A percentile compares a stretch with the other conserved stretches of the same genome.
These are phyloP conservation scores for Megaceryle maxima DNA, from an alignment of 2,113 vertebrate species.

Conservation along the genomic window DNA sequence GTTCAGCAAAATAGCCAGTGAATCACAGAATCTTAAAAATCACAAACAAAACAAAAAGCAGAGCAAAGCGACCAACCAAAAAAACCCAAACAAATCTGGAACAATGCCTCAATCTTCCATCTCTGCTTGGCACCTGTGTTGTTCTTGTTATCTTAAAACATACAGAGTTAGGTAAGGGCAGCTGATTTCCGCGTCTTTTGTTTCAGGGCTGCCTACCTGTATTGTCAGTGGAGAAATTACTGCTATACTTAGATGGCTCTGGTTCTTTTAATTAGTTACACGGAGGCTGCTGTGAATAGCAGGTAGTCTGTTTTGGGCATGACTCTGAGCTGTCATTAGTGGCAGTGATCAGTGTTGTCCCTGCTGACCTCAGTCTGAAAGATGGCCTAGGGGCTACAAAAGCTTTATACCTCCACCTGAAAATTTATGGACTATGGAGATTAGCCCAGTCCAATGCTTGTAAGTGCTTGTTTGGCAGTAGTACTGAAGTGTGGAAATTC, in stretches of 20 bases:
- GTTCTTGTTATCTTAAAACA: background rate
- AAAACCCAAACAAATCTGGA: too few relatives aligned
- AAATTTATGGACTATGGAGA: background rate
- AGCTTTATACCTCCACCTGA: background rate
- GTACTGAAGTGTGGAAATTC: background rate
- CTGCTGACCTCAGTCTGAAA: background rate
- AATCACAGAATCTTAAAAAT: background rate
- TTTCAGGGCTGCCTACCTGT: background rate
- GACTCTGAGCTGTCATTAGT: background rate
- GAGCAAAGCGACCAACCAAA: too few relatives aligned
- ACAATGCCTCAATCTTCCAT: background rate
- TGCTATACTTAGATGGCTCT: rapidly evolving
- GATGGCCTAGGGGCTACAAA: background rate
- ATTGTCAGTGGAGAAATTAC: background rate
- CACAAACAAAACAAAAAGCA: background rate
- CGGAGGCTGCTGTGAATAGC: background rate
- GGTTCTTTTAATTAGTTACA: background rate
- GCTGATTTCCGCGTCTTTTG: background rate
- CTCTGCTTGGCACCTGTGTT: background rate
- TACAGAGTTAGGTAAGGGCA: background rate
- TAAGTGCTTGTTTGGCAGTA: background rate
- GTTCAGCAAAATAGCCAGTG: background rate
- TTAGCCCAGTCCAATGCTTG: background rate
- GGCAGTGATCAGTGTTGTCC: background rate
- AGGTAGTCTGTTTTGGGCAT: background rate